phyloP scores from a whole-genome alignment of 2,113 vertebrate genomes.

The Pangasianodon gigas region DNA sequence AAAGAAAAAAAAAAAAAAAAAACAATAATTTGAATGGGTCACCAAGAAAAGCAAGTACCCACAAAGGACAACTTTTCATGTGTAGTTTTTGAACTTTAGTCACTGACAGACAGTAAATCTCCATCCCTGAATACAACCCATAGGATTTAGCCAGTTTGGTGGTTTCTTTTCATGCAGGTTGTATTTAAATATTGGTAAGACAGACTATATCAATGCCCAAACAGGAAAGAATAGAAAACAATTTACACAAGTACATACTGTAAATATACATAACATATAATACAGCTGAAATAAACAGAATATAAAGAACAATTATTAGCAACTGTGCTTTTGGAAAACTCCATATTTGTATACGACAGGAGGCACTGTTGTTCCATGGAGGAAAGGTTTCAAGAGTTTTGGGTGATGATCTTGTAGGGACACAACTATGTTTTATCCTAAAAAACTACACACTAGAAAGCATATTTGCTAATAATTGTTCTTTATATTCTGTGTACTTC shows the following conservation, averaged over 20 bases:
- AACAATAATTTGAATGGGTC: background rate
- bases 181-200: too few species aligned
- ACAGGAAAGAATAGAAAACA: background rate
- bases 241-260: background rate
- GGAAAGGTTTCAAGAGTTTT: background rate
- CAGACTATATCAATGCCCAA: background rate
- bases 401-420: background rate
- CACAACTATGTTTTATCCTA: background rate
- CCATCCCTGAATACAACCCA: background rate
- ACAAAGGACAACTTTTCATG: background rate
- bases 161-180: background rate
- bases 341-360: constrained; percentile 17
- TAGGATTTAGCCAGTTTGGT: background rate
- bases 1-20: background rate
- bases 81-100: background rate
- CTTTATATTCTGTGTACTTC: background rate
- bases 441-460: background rate
- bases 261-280: background rate
- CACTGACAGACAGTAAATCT: background rate
- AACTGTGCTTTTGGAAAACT: background rate
- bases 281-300: background rate
- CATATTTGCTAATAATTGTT: background rate
- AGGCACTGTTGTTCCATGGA: constrained; percentile 40
- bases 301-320: background rate
- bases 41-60: background rate